Conservation (phyloP, 2,888 invertebrate genomes). For the Loripinus fragilis region DNA sequence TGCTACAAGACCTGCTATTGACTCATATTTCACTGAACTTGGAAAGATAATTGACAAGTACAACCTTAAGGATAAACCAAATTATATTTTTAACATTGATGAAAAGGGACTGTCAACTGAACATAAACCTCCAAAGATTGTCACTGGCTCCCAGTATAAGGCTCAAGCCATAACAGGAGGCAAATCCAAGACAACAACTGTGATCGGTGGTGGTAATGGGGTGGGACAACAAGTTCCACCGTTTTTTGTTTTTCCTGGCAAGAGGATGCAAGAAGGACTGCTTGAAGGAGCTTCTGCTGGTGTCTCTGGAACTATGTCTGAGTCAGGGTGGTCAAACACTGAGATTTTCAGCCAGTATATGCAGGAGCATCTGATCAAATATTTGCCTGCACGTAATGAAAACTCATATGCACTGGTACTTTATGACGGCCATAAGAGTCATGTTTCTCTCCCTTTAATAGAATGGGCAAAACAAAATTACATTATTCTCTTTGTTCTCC, state of each 20-base stretch:
- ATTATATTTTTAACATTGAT: constrained; percentile 43
- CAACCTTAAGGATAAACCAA: constrained; percentile 38
- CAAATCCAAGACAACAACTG: constrained; percentile 26
- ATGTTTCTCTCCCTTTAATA: constrained; percentile 32
- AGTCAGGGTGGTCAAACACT: constrained; percentile 43
- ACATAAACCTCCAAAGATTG: constrained; percentile 41
- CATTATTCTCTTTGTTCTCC: constrained; percentile 47
- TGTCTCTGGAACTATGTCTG: constrained; percentile 25
- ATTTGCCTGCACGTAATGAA: neutral
- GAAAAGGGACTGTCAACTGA: constrained; percentile 43
- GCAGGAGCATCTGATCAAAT: constrained; percentile 31
- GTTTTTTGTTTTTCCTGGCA: constrained; percentile 42
- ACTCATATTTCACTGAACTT: constrained; percentile 40
- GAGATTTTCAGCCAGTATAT: constrained; percentile 35
- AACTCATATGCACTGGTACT: constrained; percentile 28
- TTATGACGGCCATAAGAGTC: constrained; percentile 48
- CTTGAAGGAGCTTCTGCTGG: constrained; percentile 43
- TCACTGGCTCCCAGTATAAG: constrained; percentile 25
- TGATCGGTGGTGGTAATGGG: constrained; percentile 36
- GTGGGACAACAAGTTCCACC: constrained; percentile 27
- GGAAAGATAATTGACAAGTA: constrained; percentile 34
- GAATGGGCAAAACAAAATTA: constrained; percentile 42
- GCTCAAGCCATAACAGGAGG: constrained; percentile 38
- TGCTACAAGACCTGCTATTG: constrained; percentile 25
- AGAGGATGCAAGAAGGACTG: constrained; percentile 21